phyloP scores from a whole-genome alignment of 1,140 invertebrate species.

The Nasonia giraulti region DNA sequence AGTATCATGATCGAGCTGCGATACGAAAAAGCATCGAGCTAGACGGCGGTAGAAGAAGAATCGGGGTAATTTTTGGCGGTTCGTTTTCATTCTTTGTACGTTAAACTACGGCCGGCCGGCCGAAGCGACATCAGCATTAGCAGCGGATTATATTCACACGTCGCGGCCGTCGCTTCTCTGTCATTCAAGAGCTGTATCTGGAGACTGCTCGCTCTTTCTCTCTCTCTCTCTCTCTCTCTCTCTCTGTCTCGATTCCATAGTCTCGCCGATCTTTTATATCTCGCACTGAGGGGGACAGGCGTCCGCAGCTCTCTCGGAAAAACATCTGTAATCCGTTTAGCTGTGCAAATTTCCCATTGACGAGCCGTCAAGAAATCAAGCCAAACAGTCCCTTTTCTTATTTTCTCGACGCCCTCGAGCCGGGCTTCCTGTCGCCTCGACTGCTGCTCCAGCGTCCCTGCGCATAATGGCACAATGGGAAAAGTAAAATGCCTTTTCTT shows the following conservation, averaged over 20 bases:
- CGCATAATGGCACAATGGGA: no score
- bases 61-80: background rate
- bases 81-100: background rate
- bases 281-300: constrained; percentile 22
- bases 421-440: no score
- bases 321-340: constrained; percentile 75
- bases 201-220: background rate
- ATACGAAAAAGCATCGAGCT: background rate
- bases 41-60: background rate
- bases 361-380: constrained; percentile 42
- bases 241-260: background rate
- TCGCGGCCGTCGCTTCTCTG: constrained; percentile 51
- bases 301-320: constrained; percentile 51
- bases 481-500: background rate
- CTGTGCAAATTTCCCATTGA: constrained; percentile 73
- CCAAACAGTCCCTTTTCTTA: constrained; percentile 45
- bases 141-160: constrained; percentile 21
- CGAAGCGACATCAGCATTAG: background rate
- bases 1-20: background rate
- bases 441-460: no score
- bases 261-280: background rate
- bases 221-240: background rate
- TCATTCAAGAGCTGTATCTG: constrained; percentile 53
- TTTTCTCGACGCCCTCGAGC: background rate
- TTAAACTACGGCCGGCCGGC: background rate